Evolutionary conservation across 1,140 invertebrate genomes (phyloP), one percentile per base, ranked within the genome.

Genomic region (Vanessa atalanta): DNA sequence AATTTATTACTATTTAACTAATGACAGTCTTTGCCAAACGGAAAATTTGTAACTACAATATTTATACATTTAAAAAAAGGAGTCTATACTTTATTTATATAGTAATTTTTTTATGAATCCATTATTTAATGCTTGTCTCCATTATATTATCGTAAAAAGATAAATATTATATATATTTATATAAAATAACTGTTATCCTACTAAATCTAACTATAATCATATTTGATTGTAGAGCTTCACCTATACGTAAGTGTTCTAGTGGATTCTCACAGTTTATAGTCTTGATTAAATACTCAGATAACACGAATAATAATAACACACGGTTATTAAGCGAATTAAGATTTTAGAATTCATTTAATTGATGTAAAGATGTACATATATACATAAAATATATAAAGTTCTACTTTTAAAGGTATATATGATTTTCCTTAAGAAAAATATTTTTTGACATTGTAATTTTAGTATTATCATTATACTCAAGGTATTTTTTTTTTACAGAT

Each of bases 401-500:
- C 16, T 15, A 14, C 5, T 51, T 15, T n/a, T 14, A 15, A 51
- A 51, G 48, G 14, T 51, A 51, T 12, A 14, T 12, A 51, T 12
- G 0, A 51, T 51, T 31, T 31, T 31, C 26, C 26, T 31, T 51
- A 14, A 51, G 48, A 12, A 51, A 51, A 51, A 43, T 43, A 43
- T 43, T 31, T 20, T 55, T 55, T 55, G 53, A 20, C 4, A 55
- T 55, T 11, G 23, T 55, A 20, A 55, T 57, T 57, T 23, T 4
- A 20, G 5, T 13, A 14, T n/a, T 31, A 23, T 13, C 13, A 31
- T 15, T 26, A 50, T 63, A 64, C 50, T 64, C 47, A 57, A 66
- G n/a, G 47, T 64, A 31, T 47, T 55, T 9, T 43, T 70, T 71
- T 66, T 80, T 83, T n/a, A 77, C 50, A 86, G 85, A 75, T 74